Percentiles rank a stretch among this genome's conserved stretches.
Evolutionary conservation across 2,797 vertebrate species (phyloP).

Genomic region (Eleutherodactylus coqui): DNA sequence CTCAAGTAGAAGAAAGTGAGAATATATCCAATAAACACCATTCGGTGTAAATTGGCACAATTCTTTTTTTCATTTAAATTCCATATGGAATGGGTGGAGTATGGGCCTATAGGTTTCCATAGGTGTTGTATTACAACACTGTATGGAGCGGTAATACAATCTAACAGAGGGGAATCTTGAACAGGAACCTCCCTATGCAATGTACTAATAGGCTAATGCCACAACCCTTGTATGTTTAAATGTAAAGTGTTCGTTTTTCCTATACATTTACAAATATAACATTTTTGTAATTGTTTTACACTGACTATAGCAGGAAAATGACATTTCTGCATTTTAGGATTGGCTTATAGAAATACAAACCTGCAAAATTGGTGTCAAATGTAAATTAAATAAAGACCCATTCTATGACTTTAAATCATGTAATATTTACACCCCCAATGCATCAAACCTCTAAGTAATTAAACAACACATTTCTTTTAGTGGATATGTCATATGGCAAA

Average conservation of each 20-base stretch:
- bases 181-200: too few relatives aligned
- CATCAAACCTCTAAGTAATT: constrained; percentile 16
- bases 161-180: too few relatives aligned
- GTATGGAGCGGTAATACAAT: too few relatives aligned
- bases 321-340: neutral
- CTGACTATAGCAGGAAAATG: neutral
- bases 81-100: too few relatives aligned
- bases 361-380: neutral
- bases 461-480: constrained; percentile 29
- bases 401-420: constrained; percentile 8
- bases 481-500: constrained; percentile 49
- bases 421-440: constrained; percentile 32
- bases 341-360: neutral
- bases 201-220: too few relatives aligned
- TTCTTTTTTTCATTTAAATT: too few relatives aligned
- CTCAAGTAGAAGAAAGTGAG: too few relatives aligned
- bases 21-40: too few relatives aligned
- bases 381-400: constrained; percentile 14
- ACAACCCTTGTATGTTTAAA: neutral
- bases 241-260: too few relatives aligned
- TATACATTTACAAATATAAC: neutral
- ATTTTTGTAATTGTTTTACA: neutral
- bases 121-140: too few relatives aligned
- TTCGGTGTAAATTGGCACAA: too few relatives aligned
- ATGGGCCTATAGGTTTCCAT: too few relatives aligned